phyloP scores from a whole-genome alignment of 2,888 invertebrate species.

The Metopia argyrocephala region DNA sequence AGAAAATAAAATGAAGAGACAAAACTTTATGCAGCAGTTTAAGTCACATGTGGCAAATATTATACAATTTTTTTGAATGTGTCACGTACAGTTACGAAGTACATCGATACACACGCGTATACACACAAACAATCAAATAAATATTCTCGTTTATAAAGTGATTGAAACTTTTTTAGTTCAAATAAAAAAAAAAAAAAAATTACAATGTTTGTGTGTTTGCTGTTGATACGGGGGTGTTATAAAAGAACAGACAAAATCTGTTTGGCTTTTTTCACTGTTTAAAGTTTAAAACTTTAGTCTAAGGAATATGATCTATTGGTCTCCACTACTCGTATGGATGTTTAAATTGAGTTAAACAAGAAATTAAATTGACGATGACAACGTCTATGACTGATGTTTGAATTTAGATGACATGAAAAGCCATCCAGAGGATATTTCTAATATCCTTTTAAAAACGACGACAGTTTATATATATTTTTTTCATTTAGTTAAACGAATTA shows the following conservation, averaged over 20 bases:
- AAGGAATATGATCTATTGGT: no score
- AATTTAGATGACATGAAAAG: slow-evolving; percentile 20
- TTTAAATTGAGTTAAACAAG: slow-evolving; percentile 58
- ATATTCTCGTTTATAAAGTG: slow-evolving; percentile 54
- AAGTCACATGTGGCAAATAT: slow-evolving; percentile 4
- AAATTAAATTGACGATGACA: background rate
- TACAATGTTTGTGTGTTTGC: background rate
- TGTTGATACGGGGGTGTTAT: no score
- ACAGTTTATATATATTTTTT: background rate
- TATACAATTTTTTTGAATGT: slow-evolving; percentile 27
- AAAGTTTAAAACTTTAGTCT: slow-evolving; percentile 32
- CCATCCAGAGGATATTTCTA: slow-evolving; percentile 51
- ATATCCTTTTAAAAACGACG: slow-evolving; percentile 41
- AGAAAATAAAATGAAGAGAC: slow-evolving; percentile 31
- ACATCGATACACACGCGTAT: background rate
- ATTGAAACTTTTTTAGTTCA: slow-evolving; percentile 54
- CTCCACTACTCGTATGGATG: slow-evolving; percentile 17
- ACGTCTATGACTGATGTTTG: background rate
- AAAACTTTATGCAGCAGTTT: slow-evolving; percentile 13
- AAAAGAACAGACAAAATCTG: no score
- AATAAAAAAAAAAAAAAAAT: slow-evolving; percentile 29
- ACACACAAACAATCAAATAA: background rate
- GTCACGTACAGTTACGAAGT: slow-evolving; percentile 1
- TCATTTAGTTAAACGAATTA: background rate
- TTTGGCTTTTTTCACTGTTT: background rate